Evolutionary conservation across 2,888 invertebrate species (phyloP).

Genomic region (Eudemis profundana): DNA sequence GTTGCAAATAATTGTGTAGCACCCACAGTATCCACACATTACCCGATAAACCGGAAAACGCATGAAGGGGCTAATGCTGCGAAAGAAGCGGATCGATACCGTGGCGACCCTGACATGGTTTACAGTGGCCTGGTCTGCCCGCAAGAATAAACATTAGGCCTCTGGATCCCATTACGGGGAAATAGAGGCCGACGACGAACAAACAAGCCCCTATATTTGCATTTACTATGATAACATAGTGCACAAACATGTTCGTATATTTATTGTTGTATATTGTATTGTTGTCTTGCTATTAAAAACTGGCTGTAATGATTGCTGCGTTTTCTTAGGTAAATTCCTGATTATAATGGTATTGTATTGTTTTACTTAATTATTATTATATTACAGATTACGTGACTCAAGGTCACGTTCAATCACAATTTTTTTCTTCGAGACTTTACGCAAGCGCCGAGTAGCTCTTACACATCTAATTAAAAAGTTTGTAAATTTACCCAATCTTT

Average conservation of each 20-base stretch:
- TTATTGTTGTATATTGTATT: conserved; percentile 29
- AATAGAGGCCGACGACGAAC: conserved; percentile 56
- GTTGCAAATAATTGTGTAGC: conserved; percentile 53
- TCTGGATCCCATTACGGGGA: conserved; percentile 63
- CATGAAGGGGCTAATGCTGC: conserved; percentile 67
- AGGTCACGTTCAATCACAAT: neutral
- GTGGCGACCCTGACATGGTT: conserved; percentile 81
- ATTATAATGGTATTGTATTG: neutral
- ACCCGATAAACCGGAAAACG: conserved; percentile 65
- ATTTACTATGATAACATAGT: conserved; percentile 46
- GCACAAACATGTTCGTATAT: conserved; percentile 47
- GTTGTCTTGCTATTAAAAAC: neutral
- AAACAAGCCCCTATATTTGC: conserved; percentile 59
- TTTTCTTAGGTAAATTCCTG: too few relatives aligned
- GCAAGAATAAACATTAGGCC: conserved; percentile 76
- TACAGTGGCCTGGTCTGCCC: conserved; percentile 71
- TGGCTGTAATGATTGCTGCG: neutral
- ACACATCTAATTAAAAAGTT: conserved; percentile 5
- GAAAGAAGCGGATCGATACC: conserved; percentile 80
- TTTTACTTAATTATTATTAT: neutral
- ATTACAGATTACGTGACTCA: neutral
- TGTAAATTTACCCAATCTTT: too few relatives aligned
- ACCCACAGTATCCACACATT: conserved; percentile 63
- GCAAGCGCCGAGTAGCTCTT: too few relatives aligned
- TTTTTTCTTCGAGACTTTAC: neutral